Base-by-base conservation (phyloP, 1,140 invertebrate species). In the Cydia amplana region DNA sequence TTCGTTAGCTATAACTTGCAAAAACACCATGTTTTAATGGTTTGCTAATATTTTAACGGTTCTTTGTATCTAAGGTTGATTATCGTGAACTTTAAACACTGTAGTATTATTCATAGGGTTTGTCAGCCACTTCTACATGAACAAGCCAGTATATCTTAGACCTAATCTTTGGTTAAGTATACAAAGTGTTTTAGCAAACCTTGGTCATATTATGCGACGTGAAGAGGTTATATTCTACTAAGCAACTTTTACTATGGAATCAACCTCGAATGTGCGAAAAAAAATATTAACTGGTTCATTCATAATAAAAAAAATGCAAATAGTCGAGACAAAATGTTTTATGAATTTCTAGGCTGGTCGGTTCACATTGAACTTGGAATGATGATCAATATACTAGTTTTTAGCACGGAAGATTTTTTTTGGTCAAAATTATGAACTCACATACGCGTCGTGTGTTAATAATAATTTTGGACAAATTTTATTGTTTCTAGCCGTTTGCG, bases 341-440 rank as follows among this genome's bases (percentile, higher is more conserved):
- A 7, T 60, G 20, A 60, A 60, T 12, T 12, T 60, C 18, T 12
- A 79, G 78, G 75, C 77, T 63, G n/a, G 75, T 74, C 65, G 49
- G 75, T 83, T 82, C 7, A 43, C 78, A 82, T 82, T 83, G 79
- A 83, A 83, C 80, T 81, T 82, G 82, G 80, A 46, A 78, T 72
- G 80, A 80, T 83, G 82, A 82, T 79, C 78, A 75, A 77, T 49
- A 55, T 60, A 36, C 32, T 10, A 65, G 82, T 87, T 87, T 85
- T 87, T 87, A 83, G 78, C 65, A 65, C 82, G 85, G 84, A 86
- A 85, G 74, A 72, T 64, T 55, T 51, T 74, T 49, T 78, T 79
- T 81, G 84, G 80, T 75, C 18, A 65, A 74, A 73, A 79, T 77
- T 78, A 73, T 79, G 74, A 81, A 81, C 70, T 75, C 75, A 81